Evolutionary conservation across 2,797 vertebrate genomes (phyloP).

Genomic region (Sebastes dallii): DNA sequence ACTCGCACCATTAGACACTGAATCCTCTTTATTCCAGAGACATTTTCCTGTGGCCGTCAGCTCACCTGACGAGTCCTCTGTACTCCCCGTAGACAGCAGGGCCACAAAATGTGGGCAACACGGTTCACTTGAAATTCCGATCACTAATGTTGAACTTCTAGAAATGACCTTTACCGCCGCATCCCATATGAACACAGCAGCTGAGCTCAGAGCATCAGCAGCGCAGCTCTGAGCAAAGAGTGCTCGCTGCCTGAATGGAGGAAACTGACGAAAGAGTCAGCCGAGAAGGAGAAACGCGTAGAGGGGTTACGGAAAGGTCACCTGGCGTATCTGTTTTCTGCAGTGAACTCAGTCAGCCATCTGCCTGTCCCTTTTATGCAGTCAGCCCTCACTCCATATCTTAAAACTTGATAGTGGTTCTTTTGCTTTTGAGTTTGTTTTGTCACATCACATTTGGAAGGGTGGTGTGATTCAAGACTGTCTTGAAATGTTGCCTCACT

Average conservation of each 20-base stretch:
- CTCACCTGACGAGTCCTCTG: constrained; percentile 15
- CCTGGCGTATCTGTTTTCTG: constrained; percentile 41
- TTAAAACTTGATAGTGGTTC: not conserved
- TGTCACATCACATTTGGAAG: not conserved
- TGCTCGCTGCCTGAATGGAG: constrained; percentile 39
- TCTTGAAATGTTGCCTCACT: not conserved
- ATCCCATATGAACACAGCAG: constrained; percentile 63
- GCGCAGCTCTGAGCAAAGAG: constrained; percentile 61
- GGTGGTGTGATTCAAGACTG: not conserved
- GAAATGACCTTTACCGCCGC: constrained; percentile 77
- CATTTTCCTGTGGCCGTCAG: not conserved
- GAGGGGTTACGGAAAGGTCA: constrained; percentile 65
- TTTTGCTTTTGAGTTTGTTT: not conserved
- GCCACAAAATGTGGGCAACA: constrained; percentile 33
- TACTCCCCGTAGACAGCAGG: constrained; percentile 27
- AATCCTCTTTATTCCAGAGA: constrained; percentile 13
- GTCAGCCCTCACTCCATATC: not conserved
- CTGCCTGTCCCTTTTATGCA: constrained; percentile 32
- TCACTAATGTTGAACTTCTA: constrained; percentile 78
- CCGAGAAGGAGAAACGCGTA: constrained; percentile 39
- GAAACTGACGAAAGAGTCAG: constrained; percentile 57
- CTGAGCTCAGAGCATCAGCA: constrained; percentile 50
- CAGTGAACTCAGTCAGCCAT: constrained; percentile 46
- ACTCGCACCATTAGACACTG: constrained; percentile 18
- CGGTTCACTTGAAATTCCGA: constrained; percentile 77